These are phyloP conservation scores for Caenorhabditis brenneri DNA, from an alignment of 1,140 invertebrate species.

Conservation along the genomic window DNA sequence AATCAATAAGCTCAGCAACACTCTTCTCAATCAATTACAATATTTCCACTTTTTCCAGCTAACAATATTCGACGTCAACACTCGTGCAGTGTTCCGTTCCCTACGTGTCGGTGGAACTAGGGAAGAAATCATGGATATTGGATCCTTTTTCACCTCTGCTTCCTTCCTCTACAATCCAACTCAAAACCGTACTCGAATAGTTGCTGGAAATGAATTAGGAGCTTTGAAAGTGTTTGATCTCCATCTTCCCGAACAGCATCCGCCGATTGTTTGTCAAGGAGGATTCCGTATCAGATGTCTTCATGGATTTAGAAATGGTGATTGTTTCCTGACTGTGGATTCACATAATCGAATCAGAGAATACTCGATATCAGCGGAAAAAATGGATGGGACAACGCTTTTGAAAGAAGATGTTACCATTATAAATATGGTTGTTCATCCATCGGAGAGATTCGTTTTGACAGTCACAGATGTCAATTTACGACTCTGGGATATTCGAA, in stretches of 20 bases:
- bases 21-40: background rate
- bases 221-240: background rate
- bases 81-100: background rate
- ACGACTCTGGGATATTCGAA: background rate
- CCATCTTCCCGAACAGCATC: too few relatives aligned
- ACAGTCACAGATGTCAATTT: background rate
- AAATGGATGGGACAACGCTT: background rate
- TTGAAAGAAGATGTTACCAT: background rate
- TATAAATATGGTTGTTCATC: background rate
- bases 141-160: background rate
- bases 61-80: background rate
- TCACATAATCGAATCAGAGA: background rate
- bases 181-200: background rate
- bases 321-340: background rate
- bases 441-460: background rate
- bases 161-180: background rate
- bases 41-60: background rate
- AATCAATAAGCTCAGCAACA: too few relatives aligned
- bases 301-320: background rate
- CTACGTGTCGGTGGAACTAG: background rate
- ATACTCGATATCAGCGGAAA: background rate
- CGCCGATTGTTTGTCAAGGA: background rate
- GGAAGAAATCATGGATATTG: background rate
- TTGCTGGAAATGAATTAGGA: slow-evolving; percentile 4
- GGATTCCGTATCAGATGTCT: slow-evolving; percentile 4